Percentiles rank a stretch among this genome's conserved stretches.
Conservation (phyloP, 2,888 invertebrate genomes). For the Nomada goodeniana region DNA sequence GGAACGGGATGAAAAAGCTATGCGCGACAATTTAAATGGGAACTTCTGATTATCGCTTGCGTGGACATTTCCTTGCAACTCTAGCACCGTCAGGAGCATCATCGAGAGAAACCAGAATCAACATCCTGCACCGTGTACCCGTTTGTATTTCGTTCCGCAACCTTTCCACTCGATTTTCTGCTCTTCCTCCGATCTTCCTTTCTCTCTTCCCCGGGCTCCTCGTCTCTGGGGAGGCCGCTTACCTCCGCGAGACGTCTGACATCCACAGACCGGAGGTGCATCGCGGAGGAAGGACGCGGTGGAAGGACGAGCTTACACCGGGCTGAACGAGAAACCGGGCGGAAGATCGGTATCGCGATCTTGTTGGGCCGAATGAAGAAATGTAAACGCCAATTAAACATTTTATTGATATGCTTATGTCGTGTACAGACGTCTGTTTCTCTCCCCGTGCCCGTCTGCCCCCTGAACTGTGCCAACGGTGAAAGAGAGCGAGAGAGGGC, state of each 20-base stretch:
- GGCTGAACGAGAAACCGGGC: conserved; percentile 68
- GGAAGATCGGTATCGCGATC: conserved; percentile 79
- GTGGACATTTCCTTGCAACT: too few species aligned
- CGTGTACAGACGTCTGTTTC: conserved; percentile 76
- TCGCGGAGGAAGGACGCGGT: conserved; percentile 49
- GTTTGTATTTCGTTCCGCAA: conserved; percentile 16
- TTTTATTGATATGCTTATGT: conserved; percentile 83
- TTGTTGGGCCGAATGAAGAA: conserved; percentile 81
- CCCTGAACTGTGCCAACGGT: neutral
- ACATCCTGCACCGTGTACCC: neutral
- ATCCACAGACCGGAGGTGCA: conserved; percentile 51
- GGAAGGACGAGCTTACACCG: conserved; percentile 65
- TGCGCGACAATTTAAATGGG: too few species aligned
- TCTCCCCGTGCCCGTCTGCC: conserved; percentile 3
- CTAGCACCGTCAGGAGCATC: too few species aligned
- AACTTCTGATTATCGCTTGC: too few species aligned
- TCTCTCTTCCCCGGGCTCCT: conserved; percentile 2
- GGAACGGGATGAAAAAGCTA: too few species aligned
- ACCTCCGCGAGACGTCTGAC: conserved; percentile 58
- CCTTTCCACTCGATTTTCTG: conserved; percentile 48
- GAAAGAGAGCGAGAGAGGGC: conserved; percentile 31
- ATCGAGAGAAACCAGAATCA: too few species aligned
- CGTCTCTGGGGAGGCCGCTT: conserved; percentile 46
- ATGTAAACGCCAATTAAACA: conserved; percentile 83
- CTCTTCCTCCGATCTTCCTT: conserved; percentile 3